Conservation (phyloP, 1,140 invertebrate species). For the Chelonus insularis region DNA sequence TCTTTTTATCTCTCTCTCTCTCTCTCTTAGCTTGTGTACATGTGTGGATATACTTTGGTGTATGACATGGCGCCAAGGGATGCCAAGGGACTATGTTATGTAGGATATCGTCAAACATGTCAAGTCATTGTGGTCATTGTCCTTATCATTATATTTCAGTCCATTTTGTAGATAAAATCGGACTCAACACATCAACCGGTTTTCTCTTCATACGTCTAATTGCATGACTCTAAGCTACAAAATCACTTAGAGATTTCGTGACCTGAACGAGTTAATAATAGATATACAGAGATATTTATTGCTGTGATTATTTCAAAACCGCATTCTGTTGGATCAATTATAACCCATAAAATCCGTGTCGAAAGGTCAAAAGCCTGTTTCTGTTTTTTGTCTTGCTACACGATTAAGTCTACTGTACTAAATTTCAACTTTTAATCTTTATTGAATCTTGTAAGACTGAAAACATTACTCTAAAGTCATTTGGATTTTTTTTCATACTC, state of each 20-base stretch:
- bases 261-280: constrained; percentile 31
- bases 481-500: too few relatives aligned
- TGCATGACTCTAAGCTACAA: constrained; percentile 6
- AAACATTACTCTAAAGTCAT: too few relatives aligned
- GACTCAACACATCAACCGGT: background rate
- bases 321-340: too few relatives aligned
- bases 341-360: too few relatives aligned
- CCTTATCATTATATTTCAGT: too few relatives aligned
- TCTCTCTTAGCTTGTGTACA: background rate
- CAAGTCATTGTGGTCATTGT: background rate
- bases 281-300: constrained; percentile 12
- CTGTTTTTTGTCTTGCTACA: too few relatives aligned
- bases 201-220: background rate
- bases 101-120: background rate
- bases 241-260: constrained; percentile 19
- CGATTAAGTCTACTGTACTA: too few relatives aligned
- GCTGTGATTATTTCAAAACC: background rate
- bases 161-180: too few relatives aligned
- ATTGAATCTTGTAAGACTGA: too few relatives aligned
- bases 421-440: too few relatives aligned
- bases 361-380: too few relatives aligned
- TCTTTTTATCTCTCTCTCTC: background rate
- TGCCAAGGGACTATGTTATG: background rate
- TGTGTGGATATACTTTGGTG: background rate
- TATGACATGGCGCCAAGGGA: background rate